Percentiles rank a stretch among this genome's conserved stretches.
Evolutionary conservation across 1,140 invertebrate species (phyloP).

Genomic region (Vollenhovia emeryi): DNA sequence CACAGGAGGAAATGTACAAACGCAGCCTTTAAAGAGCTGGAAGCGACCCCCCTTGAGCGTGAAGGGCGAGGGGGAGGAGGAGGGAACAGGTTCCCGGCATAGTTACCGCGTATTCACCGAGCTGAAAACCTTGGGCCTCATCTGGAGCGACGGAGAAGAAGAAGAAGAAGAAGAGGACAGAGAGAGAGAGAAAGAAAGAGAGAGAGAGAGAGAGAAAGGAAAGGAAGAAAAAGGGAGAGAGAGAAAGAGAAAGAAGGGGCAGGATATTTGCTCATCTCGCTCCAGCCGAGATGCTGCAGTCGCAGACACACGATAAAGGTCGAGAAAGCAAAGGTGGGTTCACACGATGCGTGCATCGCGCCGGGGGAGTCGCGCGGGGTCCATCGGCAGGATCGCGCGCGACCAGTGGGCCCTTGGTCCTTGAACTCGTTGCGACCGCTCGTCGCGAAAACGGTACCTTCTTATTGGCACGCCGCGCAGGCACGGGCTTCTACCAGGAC

Average conservation of each 20-base stretch:
- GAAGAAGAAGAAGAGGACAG: not conserved
- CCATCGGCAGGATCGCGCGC: not conserved
- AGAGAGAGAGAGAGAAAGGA: not conserved
- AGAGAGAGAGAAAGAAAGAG: conserved; percentile 52
- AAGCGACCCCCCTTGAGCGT: conserved; percentile 56
- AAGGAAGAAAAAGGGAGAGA: not conserved
- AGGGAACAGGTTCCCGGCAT: conserved; percentile 85
- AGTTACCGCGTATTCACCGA: conserved; percentile 84
- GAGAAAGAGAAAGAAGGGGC: not conserved
- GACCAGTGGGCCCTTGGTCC: conserved; percentile 27
- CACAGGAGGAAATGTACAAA: conserved; percentile 58
- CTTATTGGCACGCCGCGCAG: conserved; percentile 5
- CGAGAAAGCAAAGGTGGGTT: conserved; percentile 62
- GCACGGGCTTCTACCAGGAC: not conserved
- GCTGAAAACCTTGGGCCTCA: conserved; percentile 84
- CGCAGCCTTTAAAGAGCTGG: conserved; percentile 78
- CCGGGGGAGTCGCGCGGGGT: not conserved
- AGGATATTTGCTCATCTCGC: conserved; percentile 46
- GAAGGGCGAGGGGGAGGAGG: conserved; percentile 16
- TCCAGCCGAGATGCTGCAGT: conserved; percentile 52
- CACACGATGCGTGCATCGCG: conserved; percentile 20
- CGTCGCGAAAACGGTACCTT: conserved; percentile 32
- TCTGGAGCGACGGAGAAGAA: conserved; percentile 31
- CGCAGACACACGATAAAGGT: conserved; percentile 56
- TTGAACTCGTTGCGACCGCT: conserved; percentile 39